A percentile compares a stretch with the other conserved stretches of the same genome.
Conservation (phyloP, 2,113 vertebrate genomes). For the Hydrolagus affinis region DNA sequence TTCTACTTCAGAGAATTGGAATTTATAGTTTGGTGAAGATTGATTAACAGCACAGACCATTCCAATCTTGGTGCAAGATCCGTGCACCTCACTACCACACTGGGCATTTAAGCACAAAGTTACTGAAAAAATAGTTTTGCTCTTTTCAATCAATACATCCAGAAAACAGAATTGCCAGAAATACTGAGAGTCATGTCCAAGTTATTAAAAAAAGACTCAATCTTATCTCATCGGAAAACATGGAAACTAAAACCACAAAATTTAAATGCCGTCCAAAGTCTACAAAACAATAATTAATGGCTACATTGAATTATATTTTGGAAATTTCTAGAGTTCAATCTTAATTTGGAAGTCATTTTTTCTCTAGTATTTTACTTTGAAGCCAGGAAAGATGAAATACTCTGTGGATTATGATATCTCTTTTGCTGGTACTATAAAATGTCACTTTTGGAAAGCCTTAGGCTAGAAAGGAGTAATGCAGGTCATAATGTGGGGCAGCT, state of each 20-base stretch:
- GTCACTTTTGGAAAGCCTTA: not conserved
- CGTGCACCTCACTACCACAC: too few relatives aligned
- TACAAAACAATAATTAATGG: too few relatives aligned
- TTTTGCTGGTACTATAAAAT: not conserved
- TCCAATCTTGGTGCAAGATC: not conserved
- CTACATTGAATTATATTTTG: too few relatives aligned
- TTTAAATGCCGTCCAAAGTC: too few relatives aligned
- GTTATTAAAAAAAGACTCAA: not conserved
- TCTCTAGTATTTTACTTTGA: too few relatives aligned
- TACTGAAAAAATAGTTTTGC: not conserved
- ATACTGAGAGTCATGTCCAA: not conserved
- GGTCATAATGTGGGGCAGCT: not conserved
- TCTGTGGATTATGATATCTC: not conserved
- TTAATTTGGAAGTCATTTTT: too few relatives aligned
- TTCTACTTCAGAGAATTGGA: not conserved
- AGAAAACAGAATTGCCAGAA: constrained; percentile 2
- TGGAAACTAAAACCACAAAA: too few relatives aligned
- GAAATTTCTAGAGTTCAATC: too few relatives aligned
- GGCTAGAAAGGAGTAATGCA: not conserved
- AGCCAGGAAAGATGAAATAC: not conserved
- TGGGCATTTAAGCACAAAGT: not conserved
- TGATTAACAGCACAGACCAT: not conserved
- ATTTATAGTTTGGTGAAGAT: not conserved
- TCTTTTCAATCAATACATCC: constrained; percentile 3
- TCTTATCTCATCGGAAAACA: not conserved